Conservation (phyloP, 2,113 vertebrate genomes). For the Hemicordylus capensis region DNA sequence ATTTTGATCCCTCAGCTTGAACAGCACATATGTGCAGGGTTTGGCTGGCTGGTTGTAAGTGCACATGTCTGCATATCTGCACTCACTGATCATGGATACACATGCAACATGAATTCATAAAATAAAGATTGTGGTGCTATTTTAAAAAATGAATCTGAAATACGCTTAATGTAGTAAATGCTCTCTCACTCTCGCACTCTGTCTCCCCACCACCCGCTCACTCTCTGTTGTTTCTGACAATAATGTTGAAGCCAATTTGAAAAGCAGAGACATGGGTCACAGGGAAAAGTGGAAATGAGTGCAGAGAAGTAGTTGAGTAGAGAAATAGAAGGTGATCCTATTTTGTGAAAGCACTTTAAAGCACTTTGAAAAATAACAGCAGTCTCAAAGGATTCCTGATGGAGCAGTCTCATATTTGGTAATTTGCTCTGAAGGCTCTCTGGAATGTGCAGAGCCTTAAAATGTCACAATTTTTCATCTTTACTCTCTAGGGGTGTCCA, state of each 20-base stretch:
- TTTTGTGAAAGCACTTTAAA: slow-evolving; percentile 52
- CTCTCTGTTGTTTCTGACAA: not conserved
- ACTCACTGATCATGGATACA: not conserved
- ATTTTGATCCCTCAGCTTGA: not conserved
- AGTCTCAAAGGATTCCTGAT: slow-evolving; percentile 46
- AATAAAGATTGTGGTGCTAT: not conserved
- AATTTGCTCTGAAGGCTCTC: slow-evolving; percentile 44
- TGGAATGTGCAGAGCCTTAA: slow-evolving; percentile 17
- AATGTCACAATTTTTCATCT: slow-evolving; percentile 50
- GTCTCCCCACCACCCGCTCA: too few relatives aligned
- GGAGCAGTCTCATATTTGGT: slow-evolving; percentile 34
- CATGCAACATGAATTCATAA: not conserved
- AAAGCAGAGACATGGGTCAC: slow-evolving; percentile 37
- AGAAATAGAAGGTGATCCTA: slow-evolving; percentile 30
- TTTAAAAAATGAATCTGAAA: not conserved
- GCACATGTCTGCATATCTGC: not conserved
- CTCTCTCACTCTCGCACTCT: not conserved
- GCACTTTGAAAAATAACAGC: slow-evolving; percentile 49
- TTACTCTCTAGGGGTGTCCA: slow-evolving; percentile 27
- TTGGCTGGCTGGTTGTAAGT: not conserved
- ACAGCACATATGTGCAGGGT: not conserved
- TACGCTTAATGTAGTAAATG: not conserved
- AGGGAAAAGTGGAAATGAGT: slow-evolving; percentile 26
- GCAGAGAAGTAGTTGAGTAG: slow-evolving; percentile 15
- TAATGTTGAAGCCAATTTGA: slow-evolving; percentile 38